Conservation (phyloP, 2,113 vertebrate genomes). For the Grantiella picta region DNA sequence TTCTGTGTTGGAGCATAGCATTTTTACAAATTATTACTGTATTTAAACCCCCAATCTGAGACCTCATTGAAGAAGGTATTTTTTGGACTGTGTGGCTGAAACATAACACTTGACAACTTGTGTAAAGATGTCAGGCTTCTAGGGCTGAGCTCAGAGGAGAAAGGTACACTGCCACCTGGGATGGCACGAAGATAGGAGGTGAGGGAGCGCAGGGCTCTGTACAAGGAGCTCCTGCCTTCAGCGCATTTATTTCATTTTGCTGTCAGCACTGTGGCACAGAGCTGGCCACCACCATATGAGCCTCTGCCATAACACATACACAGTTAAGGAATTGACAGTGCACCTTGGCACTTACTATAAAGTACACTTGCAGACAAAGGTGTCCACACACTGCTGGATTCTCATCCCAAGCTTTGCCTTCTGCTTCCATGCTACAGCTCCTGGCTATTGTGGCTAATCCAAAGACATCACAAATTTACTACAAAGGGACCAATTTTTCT, state of each 20-base stretch:
- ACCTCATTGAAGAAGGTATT: not conserved
- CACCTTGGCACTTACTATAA: not conserved
- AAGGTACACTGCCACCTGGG: not conserved
- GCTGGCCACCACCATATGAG: not conserved
- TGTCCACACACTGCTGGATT: not conserved
- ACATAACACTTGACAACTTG: accelerated
- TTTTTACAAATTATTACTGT: not conserved
- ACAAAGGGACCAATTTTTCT: not conserved
- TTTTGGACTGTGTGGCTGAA: not conserved
- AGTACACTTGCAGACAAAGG: not conserved
- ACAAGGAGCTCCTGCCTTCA: not conserved
- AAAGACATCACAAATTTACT: not conserved
- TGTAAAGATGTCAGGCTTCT: not conserved
- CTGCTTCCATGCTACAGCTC: not conserved
- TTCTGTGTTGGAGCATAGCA: not conserved
- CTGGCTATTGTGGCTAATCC: not conserved
- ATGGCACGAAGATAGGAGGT: accelerated
- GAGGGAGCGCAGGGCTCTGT: not conserved
- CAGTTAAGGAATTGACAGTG: not conserved
- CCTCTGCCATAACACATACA: too few species aligned
- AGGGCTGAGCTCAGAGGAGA: not conserved
- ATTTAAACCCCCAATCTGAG: not conserved
- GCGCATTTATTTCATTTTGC: not conserved
- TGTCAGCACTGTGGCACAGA: not conserved
- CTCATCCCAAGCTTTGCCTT: not conserved